Conservation (phyloP, 2,797 vertebrate species). For the Gila robusta region DNA sequence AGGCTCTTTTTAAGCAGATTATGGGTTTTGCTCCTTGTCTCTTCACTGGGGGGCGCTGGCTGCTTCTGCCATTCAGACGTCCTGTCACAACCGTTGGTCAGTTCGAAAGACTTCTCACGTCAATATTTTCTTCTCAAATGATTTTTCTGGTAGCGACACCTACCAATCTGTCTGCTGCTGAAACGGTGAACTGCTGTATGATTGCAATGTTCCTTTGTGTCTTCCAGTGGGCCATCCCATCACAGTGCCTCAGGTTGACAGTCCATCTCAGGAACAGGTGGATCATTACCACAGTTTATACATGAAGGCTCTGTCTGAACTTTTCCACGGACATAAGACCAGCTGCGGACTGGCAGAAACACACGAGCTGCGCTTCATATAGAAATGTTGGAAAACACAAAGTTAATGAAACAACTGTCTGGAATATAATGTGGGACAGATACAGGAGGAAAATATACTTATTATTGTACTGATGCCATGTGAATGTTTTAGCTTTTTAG, state of each 20-base stretch:
- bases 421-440: background rate
- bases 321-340: conserved; percentile 85
- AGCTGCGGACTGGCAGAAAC: conserved; percentile 78
- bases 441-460: background rate
- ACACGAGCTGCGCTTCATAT: conserved; percentile 78
- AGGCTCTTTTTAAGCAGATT: conserved; percentile 83
- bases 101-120: conserved; percentile 60
- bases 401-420: background rate
- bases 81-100: conserved; percentile 89
- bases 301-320: conserved; percentile 76
- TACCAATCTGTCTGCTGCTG: background rate
- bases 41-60: conserved; percentile 86
- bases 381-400: conserved; percentile 46
- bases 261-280: conserved; percentile 78
- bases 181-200: background rate
- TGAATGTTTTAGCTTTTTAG: background rate
- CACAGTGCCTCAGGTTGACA: conserved; percentile 69
- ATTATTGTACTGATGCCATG: background rate
- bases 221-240: conserved; percentile 83
- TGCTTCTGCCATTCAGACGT: conserved; percentile 84
- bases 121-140: background rate
- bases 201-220: conserved; percentile 1
- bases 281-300: conserved; percentile 82
- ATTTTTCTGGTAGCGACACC: background rate
- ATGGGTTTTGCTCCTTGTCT: conserved; percentile 89